Evolutionary conservation across 2,113 vertebrate species (phyloP).

Genomic region (Seriola quinqueradiata): DNA sequence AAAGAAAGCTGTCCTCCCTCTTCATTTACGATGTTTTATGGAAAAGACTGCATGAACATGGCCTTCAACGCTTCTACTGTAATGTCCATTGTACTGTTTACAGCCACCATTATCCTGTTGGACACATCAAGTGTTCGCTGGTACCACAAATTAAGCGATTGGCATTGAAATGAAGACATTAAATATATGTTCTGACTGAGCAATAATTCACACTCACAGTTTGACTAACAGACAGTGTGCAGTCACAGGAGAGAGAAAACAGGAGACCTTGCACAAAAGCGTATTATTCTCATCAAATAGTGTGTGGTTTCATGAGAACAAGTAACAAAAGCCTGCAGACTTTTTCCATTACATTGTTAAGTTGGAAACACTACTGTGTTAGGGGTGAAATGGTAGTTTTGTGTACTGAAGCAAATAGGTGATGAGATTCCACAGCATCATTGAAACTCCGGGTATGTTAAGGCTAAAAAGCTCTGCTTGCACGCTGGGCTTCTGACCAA

Average conservation of each 20-base stretch:
- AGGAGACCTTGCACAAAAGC: conserved; percentile 57
- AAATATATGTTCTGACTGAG: conserved; percentile 12
- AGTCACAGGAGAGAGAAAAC: conserved; percentile 22
- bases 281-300: conserved; percentile 61
- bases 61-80: no score
- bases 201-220: conserved; percentile 37
- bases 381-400: conserved; percentile 44
- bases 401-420: conserved; percentile 37
- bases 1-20: neutral
- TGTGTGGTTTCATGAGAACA: conserved; percentile 60
- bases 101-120: neutral
- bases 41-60: neutral
- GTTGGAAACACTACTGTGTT: conserved; percentile 52
- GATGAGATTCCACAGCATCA: conserved; percentile 39
- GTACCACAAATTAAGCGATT: conserved; percentile 17
- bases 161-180: conserved; percentile 10
- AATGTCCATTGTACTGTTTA: neutral
- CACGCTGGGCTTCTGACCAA: neutral
- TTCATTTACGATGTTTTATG: conserved; percentile 7
- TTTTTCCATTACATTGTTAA: conserved; percentile 72
- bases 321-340: conserved; percentile 67
- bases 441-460: conserved; percentile 9
- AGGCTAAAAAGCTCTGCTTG: neutral
- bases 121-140: conserved; percentile 19
- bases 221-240: conserved; percentile 35